Conservation (phyloP, 2,888 invertebrate genomes). For the Aphelenchoides bicaudatus region DNA sequence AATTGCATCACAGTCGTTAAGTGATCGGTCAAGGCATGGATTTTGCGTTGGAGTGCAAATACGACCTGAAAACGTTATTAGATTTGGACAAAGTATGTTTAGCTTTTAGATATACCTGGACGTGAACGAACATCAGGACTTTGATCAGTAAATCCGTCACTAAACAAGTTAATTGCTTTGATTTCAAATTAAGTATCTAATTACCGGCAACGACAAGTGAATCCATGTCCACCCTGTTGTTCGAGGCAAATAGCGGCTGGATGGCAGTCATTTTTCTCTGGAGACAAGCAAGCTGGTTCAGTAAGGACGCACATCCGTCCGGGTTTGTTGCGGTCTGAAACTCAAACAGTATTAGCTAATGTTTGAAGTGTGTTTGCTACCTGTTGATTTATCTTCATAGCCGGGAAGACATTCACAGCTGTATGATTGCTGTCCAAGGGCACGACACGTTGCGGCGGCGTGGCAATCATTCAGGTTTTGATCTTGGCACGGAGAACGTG, state of each 20-base stretch:
- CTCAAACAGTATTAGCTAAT: too few species aligned
- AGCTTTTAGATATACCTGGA: too few species aligned
- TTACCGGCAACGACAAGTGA: slow-evolving; percentile 77
- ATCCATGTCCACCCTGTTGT: slow-evolving; percentile 61
- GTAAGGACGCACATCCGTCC: slow-evolving; percentile 51
- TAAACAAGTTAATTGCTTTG: too few species aligned
- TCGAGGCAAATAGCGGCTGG: slow-evolving; percentile 58
- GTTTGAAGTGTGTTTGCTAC: too few species aligned
- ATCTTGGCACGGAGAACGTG: slow-evolving; percentile 57
- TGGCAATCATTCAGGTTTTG: slow-evolving; percentile 58
- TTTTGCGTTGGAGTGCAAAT: slow-evolving; percentile 55
- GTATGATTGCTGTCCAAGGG: slow-evolving; percentile 52
- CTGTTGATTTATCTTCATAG: slow-evolving; percentile 55
- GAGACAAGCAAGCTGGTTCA: slow-evolving; percentile 56
- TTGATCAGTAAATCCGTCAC: slow-evolving; percentile 75
- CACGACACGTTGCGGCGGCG: slow-evolving; percentile 54
- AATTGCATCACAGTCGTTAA: slow-evolving; percentile 58
- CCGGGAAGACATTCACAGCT: slow-evolving; percentile 59
- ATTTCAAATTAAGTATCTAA: too few species aligned
- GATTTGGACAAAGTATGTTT: too few species aligned
- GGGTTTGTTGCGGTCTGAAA: too few species aligned
- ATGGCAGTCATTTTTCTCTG: slow-evolving; percentile 57
- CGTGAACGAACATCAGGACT: slow-evolving; percentile 43
- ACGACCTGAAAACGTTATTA: too few species aligned
- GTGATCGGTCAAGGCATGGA: slow-evolving; percentile 55